These are phyloP conservation scores for Acrocephalus kingi DNA, from an alignment of 2,113 vertebrate genomes.

Conservation along the genomic window DNA sequence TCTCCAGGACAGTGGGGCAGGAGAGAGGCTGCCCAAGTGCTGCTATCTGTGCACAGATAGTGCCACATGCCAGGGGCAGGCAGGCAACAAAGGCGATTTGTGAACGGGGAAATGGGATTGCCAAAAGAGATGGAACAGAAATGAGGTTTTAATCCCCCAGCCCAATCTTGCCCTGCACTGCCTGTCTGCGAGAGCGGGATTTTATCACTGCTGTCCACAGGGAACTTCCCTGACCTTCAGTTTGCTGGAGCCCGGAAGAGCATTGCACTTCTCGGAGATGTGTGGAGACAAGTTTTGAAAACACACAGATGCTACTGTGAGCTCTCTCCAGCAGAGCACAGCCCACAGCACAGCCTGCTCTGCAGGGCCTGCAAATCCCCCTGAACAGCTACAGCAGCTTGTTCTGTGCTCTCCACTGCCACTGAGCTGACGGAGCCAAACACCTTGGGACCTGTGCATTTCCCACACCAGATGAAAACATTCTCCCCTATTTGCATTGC, in stretches of 20 bases:
- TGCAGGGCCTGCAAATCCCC: neutral
- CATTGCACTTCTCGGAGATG: neutral
- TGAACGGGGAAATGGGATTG: constrained; percentile 43
- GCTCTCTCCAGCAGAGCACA: neutral
- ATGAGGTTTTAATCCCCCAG: constrained; percentile 61
- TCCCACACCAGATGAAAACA: neutral
- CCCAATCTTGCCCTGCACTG: neutral
- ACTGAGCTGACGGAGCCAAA: neutral
- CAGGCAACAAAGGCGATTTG: constrained; percentile 34
- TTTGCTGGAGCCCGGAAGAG: constrained; percentile 34
- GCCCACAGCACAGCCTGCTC: neutral
- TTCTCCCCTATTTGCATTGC: neutral
- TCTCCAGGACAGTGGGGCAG: neutral
- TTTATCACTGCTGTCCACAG: constrained; percentile 16
- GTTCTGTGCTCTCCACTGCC: neutral
- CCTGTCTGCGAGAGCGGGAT: constrained; percentile 14
- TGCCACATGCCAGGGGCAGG: neutral
- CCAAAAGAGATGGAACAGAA: constrained; percentile 40
- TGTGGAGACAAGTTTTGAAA: neutral
- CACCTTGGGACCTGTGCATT: neutral
- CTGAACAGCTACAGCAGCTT: neutral
- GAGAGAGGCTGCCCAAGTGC: neutral
- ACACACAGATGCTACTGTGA: neutral
- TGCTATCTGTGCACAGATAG: neutral
- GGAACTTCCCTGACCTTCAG: constrained; percentile 55